These are phyloP conservation scores for Ectobius pallidus DNA, from an alignment of 2,888 invertebrate species.

Conservation along the genomic window DNA sequence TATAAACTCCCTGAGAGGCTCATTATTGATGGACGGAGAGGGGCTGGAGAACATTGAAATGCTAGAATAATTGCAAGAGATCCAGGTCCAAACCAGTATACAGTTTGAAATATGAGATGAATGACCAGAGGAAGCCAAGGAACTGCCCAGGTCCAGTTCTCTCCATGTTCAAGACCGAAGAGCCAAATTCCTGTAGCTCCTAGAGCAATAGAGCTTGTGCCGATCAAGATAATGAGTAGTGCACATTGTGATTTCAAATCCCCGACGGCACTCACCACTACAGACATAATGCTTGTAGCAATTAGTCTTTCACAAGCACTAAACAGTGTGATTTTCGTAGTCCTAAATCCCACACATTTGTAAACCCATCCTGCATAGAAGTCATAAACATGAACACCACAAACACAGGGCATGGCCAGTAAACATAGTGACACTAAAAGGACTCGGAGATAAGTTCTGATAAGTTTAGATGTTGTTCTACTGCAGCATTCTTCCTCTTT, in stretches of 20 bases:
- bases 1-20: constrained; percentile 5
- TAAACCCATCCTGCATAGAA: constrained; percentile 16
- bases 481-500: not conserved
- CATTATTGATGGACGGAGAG: constrained; percentile 6
- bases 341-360: too few species aligned
- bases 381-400: not conserved
- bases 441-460: not conserved
- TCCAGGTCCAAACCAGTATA: constrained; percentile 1
- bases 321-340: not conserved
- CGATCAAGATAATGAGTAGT: not conserved
- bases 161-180: constrained; percentile 12
- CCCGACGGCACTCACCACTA: not conserved
- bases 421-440: not conserved
- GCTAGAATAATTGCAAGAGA: not conserved
- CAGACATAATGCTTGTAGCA: not conserved
- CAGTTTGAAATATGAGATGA: not conserved
- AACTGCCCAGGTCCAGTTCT: constrained; percentile 17
- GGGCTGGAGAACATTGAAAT: not conserved
- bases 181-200: not conserved
- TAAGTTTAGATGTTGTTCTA: not conserved
- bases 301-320: not conserved
- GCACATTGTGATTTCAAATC: not conserved
- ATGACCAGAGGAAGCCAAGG: constrained; percentile 5
- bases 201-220: not conserved
- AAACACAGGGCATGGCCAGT: not conserved